Percentiles rank a stretch among this genome's conserved stretches.
phyloP scores from a whole-genome alignment of 2,113 vertebrate genomes.

The Dascyllus trimaculatus region DNA sequence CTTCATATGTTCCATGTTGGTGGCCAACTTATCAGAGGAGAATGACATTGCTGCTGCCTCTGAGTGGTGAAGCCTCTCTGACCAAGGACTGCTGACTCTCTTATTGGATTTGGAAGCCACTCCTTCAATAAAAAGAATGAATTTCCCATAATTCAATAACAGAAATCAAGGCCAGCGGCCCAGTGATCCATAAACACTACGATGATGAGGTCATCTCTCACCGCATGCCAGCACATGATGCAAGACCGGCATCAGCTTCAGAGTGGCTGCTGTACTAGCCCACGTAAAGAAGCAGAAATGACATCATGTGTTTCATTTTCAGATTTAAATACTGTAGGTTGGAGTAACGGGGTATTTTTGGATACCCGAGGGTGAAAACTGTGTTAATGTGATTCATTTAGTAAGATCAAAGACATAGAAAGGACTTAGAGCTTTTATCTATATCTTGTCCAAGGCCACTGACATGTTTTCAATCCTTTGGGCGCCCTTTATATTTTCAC shows the following conservation, averaged over 20 bases:
- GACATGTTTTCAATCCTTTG: not conserved
- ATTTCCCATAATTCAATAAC: slow-evolving; percentile 80
- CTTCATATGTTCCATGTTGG: not conserved
- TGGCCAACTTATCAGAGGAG: not conserved
- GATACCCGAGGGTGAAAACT: not conserved
- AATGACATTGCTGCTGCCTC: slow-evolving; percentile 53
- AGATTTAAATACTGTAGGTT: slow-evolving; percentile 3
- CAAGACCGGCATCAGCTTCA: slow-evolving; percentile 20
- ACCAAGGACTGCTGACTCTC: slow-evolving; percentile 58
- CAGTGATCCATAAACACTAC: slow-evolving; percentile 82
- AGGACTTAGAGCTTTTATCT: not conserved
- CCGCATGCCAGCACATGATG: slow-evolving; percentile 36
- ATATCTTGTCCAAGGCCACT: not conserved
- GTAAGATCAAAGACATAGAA: not conserved
- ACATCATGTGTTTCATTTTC: slow-evolving; percentile 3
- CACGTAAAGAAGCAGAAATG: not conserved
- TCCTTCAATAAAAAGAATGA: slow-evolving; percentile 79
- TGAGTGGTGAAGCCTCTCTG: slow-evolving; percentile 10
- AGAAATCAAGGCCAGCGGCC: slow-evolving; percentile 71
- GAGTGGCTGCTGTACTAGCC: slow-evolving; percentile 4
- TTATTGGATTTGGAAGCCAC: slow-evolving; percentile 76
- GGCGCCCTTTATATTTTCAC: not conserved
- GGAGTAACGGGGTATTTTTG: not conserved
- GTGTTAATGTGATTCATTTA: not conserved
- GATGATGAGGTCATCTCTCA: slow-evolving; percentile 75